Conservation (phyloP, 1,140 invertebrate genomes). For the Drosophila santomea region DNA sequence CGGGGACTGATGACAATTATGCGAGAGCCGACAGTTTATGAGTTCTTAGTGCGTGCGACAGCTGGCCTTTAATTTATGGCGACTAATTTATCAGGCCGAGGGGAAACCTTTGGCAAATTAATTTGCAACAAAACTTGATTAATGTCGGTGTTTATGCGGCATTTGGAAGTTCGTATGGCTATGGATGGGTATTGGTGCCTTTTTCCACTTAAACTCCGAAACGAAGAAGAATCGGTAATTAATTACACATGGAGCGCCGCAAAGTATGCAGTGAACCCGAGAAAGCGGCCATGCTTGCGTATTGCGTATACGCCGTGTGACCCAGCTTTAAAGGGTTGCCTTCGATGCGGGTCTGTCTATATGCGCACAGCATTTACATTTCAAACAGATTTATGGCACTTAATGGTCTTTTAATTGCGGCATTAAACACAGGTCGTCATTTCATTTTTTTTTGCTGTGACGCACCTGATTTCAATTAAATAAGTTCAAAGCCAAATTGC, state of each 20-base stretch:
- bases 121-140: constrained; percentile 63
- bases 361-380: constrained; percentile 35
- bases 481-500: constrained; percentile 14
- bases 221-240: constrained; percentile 51
- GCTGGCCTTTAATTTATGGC: constrained; percentile 45
- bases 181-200: background rate
- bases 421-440: constrained; percentile 15
- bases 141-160: constrained; percentile 59
- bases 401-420: constrained; percentile 53
- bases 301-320: constrained; percentile 50
- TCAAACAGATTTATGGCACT: constrained; percentile 47
- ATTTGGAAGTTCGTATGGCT: constrained; percentile 1
- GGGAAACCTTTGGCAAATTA: constrained; percentile 57
- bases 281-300: background rate
- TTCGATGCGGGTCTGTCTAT: constrained; percentile 18
- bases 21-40: constrained; percentile 27
- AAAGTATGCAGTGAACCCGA: constrained; percentile 37
- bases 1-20: constrained; percentile 52
- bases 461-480: constrained; percentile 16
- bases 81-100: constrained; percentile 45
- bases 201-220: constrained; percentile 42
- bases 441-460: background rate
- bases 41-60: background rate
- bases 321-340: constrained; percentile 31
- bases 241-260: constrained; percentile 40